A percentile compares a stretch with the other conserved stretches of the same genome.
Conservation (phyloP, 2,113 vertebrate genomes). For the Sturnira hondurensis region DNA sequence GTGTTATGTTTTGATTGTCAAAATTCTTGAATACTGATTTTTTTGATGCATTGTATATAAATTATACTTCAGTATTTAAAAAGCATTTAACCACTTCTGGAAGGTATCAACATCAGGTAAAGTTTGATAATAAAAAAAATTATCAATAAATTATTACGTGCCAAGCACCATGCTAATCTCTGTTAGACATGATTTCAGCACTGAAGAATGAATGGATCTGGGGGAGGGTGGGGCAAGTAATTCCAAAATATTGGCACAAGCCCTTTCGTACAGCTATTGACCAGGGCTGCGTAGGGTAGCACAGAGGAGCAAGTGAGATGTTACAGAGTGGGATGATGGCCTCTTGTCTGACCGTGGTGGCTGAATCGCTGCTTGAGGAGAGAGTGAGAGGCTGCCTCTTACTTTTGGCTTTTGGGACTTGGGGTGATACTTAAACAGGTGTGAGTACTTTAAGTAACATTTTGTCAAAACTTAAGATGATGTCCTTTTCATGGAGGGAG, state of each 20-base stretch:
- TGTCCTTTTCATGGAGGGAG: background rate
- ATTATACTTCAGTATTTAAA: background rate
- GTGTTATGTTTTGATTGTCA: background rate
- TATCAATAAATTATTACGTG: background rate
- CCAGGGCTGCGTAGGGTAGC: background rate
- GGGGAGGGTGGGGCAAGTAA: background rate
- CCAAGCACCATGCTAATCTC: background rate
- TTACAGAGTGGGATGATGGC: background rate
- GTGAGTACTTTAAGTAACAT: background rate
- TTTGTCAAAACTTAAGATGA: background rate
- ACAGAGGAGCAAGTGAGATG: background rate
- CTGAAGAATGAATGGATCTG: background rate
- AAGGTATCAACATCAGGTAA: background rate
- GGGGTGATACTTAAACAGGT: background rate
- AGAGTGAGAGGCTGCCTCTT: background rate
- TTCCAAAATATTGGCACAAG: background rate
- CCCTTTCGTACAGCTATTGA: background rate
- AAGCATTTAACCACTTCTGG: background rate
- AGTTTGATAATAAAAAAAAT: background rate
- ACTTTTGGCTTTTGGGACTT: background rate
- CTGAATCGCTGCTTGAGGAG: background rate
- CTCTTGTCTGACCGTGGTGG: background rate
- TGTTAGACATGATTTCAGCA: background rate
- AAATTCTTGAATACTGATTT: conserved; percentile 14
- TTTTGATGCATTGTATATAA: background rate